These are phyloP conservation scores for Pseudopodoces humilis DNA, from an alignment of 2,113 vertebrate genomes.

Conservation along the genomic window DNA sequence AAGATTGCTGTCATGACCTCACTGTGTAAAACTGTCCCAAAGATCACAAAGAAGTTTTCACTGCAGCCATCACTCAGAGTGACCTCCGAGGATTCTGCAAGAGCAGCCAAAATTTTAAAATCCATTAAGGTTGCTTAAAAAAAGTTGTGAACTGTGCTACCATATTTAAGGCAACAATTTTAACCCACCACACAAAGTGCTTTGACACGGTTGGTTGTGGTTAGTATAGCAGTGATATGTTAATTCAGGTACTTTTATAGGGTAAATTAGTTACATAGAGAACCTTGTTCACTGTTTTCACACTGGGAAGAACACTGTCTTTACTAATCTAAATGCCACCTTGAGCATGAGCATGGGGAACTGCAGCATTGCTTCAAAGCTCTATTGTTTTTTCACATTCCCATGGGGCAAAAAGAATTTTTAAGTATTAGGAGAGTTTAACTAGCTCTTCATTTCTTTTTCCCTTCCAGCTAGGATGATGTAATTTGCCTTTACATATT, in stretches of 20 bases:
- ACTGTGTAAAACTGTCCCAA: background rate
- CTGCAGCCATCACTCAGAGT: background rate
- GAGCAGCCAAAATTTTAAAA: conserved; percentile 16
- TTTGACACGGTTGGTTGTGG: background rate
- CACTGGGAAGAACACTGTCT: conserved; percentile 11
- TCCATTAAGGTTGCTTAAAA: conserved; percentile 22
- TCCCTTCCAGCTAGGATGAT: background rate
- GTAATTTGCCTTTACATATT: background rate
- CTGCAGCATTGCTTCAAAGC: background rate
- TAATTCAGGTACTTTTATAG: conserved; percentile 20
- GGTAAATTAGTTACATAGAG: conserved; percentile 49
- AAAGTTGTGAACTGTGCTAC: conserved; percentile 16
- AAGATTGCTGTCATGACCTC: background rate
- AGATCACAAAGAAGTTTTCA: background rate
- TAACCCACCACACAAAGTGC: background rate
- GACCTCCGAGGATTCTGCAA: background rate
- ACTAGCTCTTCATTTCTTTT: background rate
- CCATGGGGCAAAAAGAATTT: background rate
- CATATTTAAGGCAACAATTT: conserved; percentile 14
- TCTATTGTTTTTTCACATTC: conserved; percentile 3
- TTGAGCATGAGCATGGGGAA: background rate
- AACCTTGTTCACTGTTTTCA: conserved; percentile 30
- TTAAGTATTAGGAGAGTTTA: background rate
- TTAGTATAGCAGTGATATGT: conserved; percentile 12
- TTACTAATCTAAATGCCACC: conserved; percentile 34